phyloP scores from a whole-genome alignment of 2,888 invertebrate genomes.

The Drosophila infuscata region DNA sequence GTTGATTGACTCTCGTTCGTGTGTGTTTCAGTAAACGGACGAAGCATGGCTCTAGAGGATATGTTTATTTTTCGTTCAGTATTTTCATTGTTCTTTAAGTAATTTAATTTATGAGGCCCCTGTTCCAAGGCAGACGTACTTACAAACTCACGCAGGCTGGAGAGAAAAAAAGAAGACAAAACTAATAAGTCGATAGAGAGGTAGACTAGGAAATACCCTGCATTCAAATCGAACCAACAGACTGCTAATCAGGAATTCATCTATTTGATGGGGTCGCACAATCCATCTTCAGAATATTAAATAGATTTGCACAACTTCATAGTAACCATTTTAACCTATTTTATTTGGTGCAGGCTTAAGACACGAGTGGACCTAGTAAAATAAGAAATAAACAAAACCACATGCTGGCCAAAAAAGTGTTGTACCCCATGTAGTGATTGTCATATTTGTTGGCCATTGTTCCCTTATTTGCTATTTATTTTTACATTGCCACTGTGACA shows the following conservation, averaged over 20 bases:
- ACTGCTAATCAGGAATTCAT: background rate
- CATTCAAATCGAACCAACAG: background rate
- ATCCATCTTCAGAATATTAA: background rate
- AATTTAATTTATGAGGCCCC: slow-evolving; percentile 67
- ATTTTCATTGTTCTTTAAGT: slow-evolving; percentile 51
- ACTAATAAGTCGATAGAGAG: background rate
- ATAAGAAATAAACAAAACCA: slow-evolving; percentile 16
- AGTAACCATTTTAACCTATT: background rate
- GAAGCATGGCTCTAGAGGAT: slow-evolving; percentile 35
- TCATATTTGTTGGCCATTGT: slow-evolving; percentile 8
- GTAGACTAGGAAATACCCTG: background rate
- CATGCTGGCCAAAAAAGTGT: slow-evolving; percentile 19
- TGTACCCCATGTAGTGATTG: slow-evolving; percentile 21
- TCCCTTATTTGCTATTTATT: slow-evolving; percentile 26
- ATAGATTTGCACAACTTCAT: background rate
- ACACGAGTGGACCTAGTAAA: slow-evolving; percentile 10
- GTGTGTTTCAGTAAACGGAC: slow-evolving; percentile 7
- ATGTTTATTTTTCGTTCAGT: slow-evolving; percentile 30
- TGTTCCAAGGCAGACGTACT: background rate
- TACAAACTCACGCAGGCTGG: background rate
- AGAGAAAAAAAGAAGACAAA: slow-evolving; percentile 9
- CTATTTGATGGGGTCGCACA: background rate
- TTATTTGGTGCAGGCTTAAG: background rate
- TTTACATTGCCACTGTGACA: slow-evolving; percentile 44
- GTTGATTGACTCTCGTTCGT: background rate